A percentile compares a stretch with the other conserved stretches of the same genome.
phyloP scores from a whole-genome alignment of 2,797 vertebrate species.

The Neopelma chrysocephalum region DNA sequence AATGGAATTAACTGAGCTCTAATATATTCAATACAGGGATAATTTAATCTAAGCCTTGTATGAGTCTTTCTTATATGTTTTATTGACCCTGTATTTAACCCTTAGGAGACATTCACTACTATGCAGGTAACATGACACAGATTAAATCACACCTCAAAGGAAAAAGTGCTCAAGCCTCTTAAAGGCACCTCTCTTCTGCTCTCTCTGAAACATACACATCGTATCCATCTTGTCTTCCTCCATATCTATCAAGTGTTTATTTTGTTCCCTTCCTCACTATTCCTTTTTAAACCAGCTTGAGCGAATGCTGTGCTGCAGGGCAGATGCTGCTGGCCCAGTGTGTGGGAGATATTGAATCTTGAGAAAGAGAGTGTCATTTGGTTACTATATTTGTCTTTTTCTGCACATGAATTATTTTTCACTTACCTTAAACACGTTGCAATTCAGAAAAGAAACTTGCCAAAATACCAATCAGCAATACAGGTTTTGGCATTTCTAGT shows the following conservation, averaged over 20 bases:
- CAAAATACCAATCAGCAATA: not conserved
- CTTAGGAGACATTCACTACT: not conserved
- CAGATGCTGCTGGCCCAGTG: not conserved
- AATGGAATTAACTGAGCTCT: not conserved
- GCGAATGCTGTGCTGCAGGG: not conserved
- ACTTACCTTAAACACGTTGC: accelerated
- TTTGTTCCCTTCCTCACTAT: not conserved
- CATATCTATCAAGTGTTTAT: not conserved
- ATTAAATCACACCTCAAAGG: not conserved
- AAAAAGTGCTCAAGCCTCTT: not conserved
- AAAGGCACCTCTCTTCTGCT: not conserved
- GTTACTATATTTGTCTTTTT: not conserved
- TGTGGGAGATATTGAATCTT: not conserved
- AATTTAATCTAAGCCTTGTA: not conserved
- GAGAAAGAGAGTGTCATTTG: not conserved
- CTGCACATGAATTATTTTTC: not conserved
- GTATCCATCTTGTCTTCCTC: not conserved
- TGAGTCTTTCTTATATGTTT: not conserved
- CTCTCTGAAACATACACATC: not conserved
- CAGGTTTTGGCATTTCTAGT: not conserved
- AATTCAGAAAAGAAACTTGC: not conserved
- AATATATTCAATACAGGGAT: not conserved
- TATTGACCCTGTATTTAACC: not conserved
- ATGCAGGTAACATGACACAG: not conserved
- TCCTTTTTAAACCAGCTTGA: not conserved